Evolutionary conservation across 2,113 vertebrate genomes (phyloP), one percentile per base, ranked within the genome.

Genomic region (Perognathus longimembris): DNA sequence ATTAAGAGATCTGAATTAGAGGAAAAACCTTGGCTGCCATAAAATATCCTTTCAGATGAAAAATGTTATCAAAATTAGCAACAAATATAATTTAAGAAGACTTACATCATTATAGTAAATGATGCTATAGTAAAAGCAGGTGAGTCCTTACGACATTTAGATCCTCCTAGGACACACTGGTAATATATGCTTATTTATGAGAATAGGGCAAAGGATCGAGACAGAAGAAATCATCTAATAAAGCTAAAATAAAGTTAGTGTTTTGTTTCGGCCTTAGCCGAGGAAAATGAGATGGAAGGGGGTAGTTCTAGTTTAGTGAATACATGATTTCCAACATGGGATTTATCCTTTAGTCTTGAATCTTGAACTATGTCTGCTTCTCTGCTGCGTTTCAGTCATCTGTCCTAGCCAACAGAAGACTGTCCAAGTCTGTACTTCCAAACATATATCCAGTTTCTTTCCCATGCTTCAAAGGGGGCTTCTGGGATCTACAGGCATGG

Each of bases 61-160:
- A 84, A 95, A 70, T 89, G 4, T 85, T 71, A 74, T 40, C 71
- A 78, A 89, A 82, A 38, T 86, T 74, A 92, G 3, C 54, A 71
- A 1, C 32, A 78, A 61, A 73, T 81, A 50, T 30, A 83, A n/a
- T 64, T 83, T 81, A 88, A 94, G 59, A 40, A 82, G 45, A 81
- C 28, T 87, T 79, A 91, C 85, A 22, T 90, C 77, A 34, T 74
- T 70, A 73, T 5, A 59, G 14, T 76, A 85, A 67, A 61, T 79
- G 77, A 83, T 80, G 15, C 38, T 73, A 42, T 36, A 76, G 50
- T 54, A 54, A 54, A 54, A 83, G 32, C 18, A 76, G 34, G 32
- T 85, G 83, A 20, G 77, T 66, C 81, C 63, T 83, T 76, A 80
- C 86, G 70, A 82, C 93, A 76, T 88, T n/a, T 24, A 45, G 15